phyloP scores from a whole-genome alignment of 2,113 vertebrate species.

The Alligator mississippiensis region DNA sequence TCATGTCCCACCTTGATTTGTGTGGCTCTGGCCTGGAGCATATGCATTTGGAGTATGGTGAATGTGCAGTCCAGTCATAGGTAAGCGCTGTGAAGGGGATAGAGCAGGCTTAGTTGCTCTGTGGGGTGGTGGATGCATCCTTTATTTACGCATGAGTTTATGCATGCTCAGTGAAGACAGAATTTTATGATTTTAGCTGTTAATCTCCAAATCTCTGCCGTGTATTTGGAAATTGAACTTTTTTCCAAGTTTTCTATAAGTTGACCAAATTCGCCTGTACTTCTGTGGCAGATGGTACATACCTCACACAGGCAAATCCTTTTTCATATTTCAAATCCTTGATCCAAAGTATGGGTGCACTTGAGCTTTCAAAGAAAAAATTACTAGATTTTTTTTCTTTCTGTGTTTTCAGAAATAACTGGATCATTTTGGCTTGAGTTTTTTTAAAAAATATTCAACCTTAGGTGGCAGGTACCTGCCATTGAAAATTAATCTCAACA shows the following conservation, averaged over 20 bases:
- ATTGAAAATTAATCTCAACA: neutral
- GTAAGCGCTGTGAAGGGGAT: neutral
- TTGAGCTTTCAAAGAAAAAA: neutral
- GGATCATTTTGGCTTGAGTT: neutral
- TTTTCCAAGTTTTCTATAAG: neutral
- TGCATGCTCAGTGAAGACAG: neutral
- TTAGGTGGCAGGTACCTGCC: neutral
- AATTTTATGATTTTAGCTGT: neutral
- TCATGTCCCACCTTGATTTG: neutral
- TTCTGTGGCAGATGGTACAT: neutral
- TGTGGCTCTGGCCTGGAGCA: neutral
- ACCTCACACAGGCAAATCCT: neutral
- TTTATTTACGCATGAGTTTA: no score
- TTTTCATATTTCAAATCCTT: neutral
- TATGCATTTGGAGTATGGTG: neutral
- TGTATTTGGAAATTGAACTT: rapidly evolving
- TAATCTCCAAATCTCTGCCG: neutral
- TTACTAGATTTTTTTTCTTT: neutral
- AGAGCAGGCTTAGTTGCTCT: rapidly evolving
- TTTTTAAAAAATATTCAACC: neutral
- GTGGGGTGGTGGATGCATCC: neutral
- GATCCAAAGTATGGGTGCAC: neutral
- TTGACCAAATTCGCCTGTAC: rapidly evolving
- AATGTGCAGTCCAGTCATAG: neutral
- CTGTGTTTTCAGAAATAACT: slow-evolving; percentile 16